Conservation (phyloP, 2,888 invertebrate species). For the Sesia apiformis region DNA sequence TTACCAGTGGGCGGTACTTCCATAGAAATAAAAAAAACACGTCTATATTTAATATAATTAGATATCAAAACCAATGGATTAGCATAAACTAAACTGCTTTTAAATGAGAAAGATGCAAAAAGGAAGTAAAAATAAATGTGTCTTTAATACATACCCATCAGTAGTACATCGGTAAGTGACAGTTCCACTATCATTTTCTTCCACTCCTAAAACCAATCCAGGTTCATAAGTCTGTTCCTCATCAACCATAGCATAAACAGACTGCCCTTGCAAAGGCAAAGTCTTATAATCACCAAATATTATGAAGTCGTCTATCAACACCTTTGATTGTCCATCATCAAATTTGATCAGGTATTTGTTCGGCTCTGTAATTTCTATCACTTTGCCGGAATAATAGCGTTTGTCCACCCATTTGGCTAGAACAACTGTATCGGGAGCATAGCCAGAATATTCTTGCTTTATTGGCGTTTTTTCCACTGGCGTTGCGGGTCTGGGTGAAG, state of each 20-base stretch:
- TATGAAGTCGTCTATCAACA: slow-evolving; percentile 75
- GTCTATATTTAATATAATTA: too few relatives aligned
- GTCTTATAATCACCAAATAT: slow-evolving; percentile 69
- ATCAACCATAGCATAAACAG: slow-evolving; percentile 70
- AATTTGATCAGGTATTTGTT: slow-evolving; percentile 78
- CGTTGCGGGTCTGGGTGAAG: slow-evolving; percentile 57
- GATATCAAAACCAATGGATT: too few relatives aligned
- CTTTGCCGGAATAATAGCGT: slow-evolving; percentile 78
- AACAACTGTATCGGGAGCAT: slow-evolving; percentile 62
- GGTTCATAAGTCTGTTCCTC: slow-evolving; percentile 72
- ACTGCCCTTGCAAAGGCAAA: slow-evolving; percentile 69
- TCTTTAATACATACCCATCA: slow-evolving; percentile 45
- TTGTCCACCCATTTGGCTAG: slow-evolving; percentile 81
- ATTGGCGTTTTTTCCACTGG: slow-evolving; percentile 49
- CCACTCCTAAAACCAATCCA: slow-evolving; percentile 61
- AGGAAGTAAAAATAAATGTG: too few relatives aligned
- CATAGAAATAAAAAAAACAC: too few relatives aligned
- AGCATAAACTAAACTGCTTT: too few relatives aligned
- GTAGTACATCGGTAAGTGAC: slow-evolving; percentile 64
- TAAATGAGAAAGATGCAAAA: too few relatives aligned
- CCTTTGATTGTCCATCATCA: slow-evolving; percentile 76
- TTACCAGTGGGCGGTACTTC: too few relatives aligned
- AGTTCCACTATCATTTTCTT: slow-evolving; percentile 57
- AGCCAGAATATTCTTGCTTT: slow-evolving; percentile 52
- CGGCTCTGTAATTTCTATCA: slow-evolving; percentile 69